Conservation (phyloP, 53 echinoderm and acorn worm species). For the Temnopleurus reevesii region DNA sequence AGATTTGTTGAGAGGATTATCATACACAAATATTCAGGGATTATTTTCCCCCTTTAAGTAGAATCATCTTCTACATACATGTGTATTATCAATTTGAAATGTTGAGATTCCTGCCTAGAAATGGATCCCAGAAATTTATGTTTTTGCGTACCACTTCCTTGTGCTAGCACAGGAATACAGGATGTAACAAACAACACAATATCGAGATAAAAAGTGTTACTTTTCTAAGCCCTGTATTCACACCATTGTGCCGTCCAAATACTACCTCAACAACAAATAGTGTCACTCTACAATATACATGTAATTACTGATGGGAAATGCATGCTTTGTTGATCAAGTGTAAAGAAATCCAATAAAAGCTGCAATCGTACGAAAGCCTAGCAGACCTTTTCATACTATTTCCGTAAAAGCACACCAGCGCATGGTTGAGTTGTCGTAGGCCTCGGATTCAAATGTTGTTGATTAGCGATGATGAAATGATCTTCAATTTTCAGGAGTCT, state of each 20-base stretch:
- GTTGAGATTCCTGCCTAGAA: too few relatives aligned
- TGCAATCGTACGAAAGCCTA: not conserved
- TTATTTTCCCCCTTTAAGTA: too few relatives aligned
- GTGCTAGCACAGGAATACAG: too few relatives aligned
- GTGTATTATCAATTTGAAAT: too few relatives aligned
- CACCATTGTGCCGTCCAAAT: not conserved
- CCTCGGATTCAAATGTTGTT: not conserved
- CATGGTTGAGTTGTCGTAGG: not conserved
- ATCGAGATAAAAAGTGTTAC: not conserved
- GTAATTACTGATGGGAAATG: not conserved
- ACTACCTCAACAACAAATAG: not conserved
- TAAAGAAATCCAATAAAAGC: slow-evolving; percentile 1
- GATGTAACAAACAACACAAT: too few relatives aligned
- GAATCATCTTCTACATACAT: too few relatives aligned
- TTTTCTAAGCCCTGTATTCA: not conserved
- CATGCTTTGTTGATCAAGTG: not conserved
- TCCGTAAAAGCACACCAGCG: not conserved
- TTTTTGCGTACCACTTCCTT: too few relatives aligned
- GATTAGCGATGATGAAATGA: not conserved
- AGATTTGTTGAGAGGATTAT: too few relatives aligned
- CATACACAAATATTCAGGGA: too few relatives aligned
- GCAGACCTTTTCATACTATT: not conserved
- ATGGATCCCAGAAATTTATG: too few relatives aligned
- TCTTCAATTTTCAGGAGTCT: too few relatives aligned
- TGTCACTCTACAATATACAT: too few relatives aligned